Evolutionary conservation across 2,797 vertebrate species (phyloP), one percentile per base, ranked within the genome.

Genomic region (Fistularia tabacaria): DNA sequence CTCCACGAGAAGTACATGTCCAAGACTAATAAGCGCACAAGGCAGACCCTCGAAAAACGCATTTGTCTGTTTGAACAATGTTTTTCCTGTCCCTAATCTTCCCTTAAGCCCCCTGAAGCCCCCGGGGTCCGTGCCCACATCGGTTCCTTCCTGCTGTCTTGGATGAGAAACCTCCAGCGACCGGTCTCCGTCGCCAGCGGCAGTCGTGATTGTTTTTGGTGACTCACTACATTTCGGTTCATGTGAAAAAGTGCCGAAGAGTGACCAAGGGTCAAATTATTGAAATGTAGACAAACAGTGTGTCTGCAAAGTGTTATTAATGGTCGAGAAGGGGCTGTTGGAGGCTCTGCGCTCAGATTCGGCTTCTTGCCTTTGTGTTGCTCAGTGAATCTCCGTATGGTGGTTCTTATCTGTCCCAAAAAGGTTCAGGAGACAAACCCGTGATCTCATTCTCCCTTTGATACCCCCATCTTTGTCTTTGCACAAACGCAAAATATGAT

Each of bases 1-100:
- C 59, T 62, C 56, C 55, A 58, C 6, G 11, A 38, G 40, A 62
- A 66, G 12, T 1, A 66, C 40, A n/a, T 51, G 46, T 68, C 60
- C 59, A 66, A 69, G 7, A 69, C 39, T 59, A 73, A 77, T 54
- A 69, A 47, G 42, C 46, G 39, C 50, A 52, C 8, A 14, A 42
- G 40, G 44, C 43, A 59, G 61, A 57, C 39, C 38, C 13, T 25
- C 25, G 2, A 25, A 25, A 44, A 74, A 60, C 50, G 48, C 9
- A 48, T 69, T 66, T 70, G 51, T 61, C 71, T 43, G 39, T 66
- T 71, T 75, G 51, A 46, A 68, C 1, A 40, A 25, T 3, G 7
- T 10, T 37, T 53, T 59, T 55, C 46, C 45, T 69, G 13, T 14
- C 44, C 38, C 43, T 56, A 15, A 51, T 55, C 15, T 40, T 11